These are phyloP conservation scores for Parnassius mnemosyne DNA, from an alignment of 2,888 invertebrate genomes.

Conservation along the genomic window DNA sequence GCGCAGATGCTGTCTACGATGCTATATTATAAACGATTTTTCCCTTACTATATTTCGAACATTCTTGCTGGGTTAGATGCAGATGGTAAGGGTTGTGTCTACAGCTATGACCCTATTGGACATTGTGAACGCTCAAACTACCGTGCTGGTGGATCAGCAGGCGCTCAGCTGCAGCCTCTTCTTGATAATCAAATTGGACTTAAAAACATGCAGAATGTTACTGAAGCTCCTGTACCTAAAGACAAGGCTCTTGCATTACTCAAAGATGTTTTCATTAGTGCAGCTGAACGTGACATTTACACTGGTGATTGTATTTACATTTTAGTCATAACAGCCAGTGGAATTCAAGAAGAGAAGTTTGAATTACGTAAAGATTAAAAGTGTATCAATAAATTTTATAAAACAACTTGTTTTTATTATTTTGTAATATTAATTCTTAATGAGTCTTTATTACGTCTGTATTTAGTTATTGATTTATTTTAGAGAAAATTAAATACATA, in stretches of 20 bases:
- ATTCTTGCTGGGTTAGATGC: conserved; percentile 96
- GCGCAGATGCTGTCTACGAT: conserved; percentile 98
- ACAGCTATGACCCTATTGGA: conserved; percentile 98
- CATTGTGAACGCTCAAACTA: conserved; percentile 93
- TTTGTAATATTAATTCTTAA: neutral
- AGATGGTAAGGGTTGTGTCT: conserved; percentile 96
- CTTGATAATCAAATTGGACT: conserved; percentile 97
- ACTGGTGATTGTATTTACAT: conserved; percentile 96
- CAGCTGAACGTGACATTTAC: conserved; percentile 98
- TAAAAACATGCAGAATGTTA: conserved; percentile 90
- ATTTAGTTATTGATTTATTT: neutral
- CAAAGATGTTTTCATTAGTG: conserved; percentile 98
- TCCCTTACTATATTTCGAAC: conserved; percentile 98
- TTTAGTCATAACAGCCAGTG: conserved; percentile 93
- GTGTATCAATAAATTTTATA: conserved; percentile 37
- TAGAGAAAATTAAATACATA: conserved; percentile 35
- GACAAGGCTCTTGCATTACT: conserved; percentile 92
- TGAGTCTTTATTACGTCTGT: neutral
- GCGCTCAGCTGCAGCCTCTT: conserved; percentile 94
- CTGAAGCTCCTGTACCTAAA: conserved; percentile 82
- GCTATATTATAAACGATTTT: conserved; percentile 97
- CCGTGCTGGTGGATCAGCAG: conserved; percentile 95
- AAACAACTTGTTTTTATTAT: conserved; percentile 30
- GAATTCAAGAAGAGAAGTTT: conserved; percentile 87
- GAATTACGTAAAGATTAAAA: conserved; percentile 92